These are phyloP conservation scores for Koerneria pararmatus DNA, from an alignment of 2,888 invertebrate genomes.

Conservation along the genomic window DNA sequence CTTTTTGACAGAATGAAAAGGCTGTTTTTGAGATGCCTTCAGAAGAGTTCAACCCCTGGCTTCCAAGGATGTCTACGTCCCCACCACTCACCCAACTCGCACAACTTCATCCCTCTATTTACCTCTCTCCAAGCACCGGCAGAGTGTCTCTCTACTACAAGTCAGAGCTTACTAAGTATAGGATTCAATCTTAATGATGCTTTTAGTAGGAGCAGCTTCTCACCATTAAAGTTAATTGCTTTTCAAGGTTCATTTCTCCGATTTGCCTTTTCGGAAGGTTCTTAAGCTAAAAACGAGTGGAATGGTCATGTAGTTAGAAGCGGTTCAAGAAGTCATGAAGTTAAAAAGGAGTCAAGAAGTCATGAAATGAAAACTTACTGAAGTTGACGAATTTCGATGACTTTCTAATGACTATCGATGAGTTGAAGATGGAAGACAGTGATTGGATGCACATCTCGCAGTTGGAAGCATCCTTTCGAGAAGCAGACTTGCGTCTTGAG, in stretches of 20 bases:
- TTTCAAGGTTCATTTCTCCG: no score
- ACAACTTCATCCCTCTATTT: slow-evolving; percentile 27
- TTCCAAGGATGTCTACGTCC: slow-evolving; percentile 19
- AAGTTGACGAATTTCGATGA: no score
- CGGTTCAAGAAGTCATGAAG: no score
- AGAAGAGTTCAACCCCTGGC: slow-evolving; percentile 22
- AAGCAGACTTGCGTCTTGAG: slow-evolving; percentile 38
- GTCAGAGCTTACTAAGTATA: slow-evolving; percentile 15
- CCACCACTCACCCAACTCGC: slow-evolving; percentile 17
- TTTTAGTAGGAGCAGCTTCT: no score
- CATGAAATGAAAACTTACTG: no score
- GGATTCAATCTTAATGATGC: no score
- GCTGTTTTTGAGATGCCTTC: slow-evolving; percentile 11
- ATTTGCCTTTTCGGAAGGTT: no score
- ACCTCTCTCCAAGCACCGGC: slow-evolving; percentile 29
- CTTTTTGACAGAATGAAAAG: not conserved
- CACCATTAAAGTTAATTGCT: no score
- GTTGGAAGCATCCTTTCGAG: slow-evolving; percentile 56
- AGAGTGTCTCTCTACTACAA: slow-evolving; percentile 26
- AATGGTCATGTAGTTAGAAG: no score
- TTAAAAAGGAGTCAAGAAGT: no score
- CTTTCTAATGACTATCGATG: no score
- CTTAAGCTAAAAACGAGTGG: no score
- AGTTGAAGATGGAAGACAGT: slow-evolving; percentile 14
- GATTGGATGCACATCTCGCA: slow-evolving; percentile 20